phyloP scores from a whole-genome alignment of 2,797 vertebrate genomes.

The Sebastes minor region DNA sequence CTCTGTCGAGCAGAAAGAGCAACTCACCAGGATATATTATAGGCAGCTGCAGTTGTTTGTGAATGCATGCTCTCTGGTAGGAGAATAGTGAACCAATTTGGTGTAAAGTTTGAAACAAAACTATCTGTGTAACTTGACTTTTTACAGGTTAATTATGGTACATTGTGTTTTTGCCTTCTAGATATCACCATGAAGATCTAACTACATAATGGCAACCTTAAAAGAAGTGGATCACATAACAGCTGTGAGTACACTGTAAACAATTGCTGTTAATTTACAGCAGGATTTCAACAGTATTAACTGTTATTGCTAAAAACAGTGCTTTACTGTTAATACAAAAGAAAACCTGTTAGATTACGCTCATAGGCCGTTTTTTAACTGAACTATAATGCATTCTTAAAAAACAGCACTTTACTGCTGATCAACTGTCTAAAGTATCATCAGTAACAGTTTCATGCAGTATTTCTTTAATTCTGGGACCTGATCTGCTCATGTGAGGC shows the following conservation, averaged over 20 bases:
- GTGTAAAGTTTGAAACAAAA: not conserved
- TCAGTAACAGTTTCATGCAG: no score
- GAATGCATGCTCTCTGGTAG: not conserved
- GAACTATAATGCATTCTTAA: no score
- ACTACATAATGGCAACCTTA: constrained; percentile 37
- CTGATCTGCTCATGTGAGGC: no score
- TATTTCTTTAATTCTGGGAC: no score
- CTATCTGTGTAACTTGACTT: not conserved
- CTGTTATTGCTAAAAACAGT: no score
- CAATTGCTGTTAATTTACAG: no score
- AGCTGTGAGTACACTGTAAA: not conserved
- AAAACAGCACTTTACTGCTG: no score
- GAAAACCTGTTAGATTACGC: no score
- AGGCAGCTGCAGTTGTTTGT: not conserved
- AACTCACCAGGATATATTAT: not conserved
- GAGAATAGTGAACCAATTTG: not conserved
- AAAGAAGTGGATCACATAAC: constrained; percentile 6
- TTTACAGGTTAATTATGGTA: not conserved
- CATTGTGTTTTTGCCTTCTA: not conserved
- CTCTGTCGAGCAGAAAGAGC: not conserved
- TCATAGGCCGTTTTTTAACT: no score
- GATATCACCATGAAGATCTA: not conserved
- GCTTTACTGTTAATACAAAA: no score
- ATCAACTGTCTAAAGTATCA: no score
- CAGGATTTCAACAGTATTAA: no score